Evolutionary conservation across 2,113 vertebrate species (phyloP).

Genomic region (Equus przewalskii): DNA sequence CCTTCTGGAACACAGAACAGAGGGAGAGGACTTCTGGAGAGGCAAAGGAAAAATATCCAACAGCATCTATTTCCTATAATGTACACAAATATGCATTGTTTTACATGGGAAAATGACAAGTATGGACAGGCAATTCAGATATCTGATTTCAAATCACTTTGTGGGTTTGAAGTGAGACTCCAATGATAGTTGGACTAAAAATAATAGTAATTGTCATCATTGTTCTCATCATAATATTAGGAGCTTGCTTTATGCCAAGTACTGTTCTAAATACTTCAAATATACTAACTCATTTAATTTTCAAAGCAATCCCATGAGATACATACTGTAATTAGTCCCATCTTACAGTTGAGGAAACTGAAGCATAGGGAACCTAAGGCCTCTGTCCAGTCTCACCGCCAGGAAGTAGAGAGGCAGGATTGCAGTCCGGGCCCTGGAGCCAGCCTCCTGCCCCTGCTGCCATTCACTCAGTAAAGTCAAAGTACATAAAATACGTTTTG

Average conservation of each 20-base stretch:
- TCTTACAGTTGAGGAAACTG: neutral
- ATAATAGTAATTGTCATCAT: neutral
- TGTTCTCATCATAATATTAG: neutral
- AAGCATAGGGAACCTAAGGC: neutral
- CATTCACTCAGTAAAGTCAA: neutral
- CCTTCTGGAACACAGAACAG: neutral
- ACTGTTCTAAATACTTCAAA: neutral
- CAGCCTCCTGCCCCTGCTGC: accelerated
- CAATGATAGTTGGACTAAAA: neutral
- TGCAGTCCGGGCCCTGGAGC: neutral
- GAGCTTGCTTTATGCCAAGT: neutral
- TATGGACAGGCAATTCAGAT: neutral
- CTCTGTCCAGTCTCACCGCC: neutral
- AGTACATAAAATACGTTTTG: neutral
- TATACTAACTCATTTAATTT: constrained; percentile 7
- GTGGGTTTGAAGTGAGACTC: neutral
- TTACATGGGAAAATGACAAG: neutral
- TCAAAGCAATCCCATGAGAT: neutral
- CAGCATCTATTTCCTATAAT: neutral
- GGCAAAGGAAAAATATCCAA: neutral
- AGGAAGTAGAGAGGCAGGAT: too few species aligned
- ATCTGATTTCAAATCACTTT: neutral
- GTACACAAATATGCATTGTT: neutral
- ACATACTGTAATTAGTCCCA: neutral
- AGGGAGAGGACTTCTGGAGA: neutral